These are phyloP conservation scores for Drosophila anomalata DNA, from an alignment of 2,888 invertebrate species.

Conservation along the genomic window DNA sequence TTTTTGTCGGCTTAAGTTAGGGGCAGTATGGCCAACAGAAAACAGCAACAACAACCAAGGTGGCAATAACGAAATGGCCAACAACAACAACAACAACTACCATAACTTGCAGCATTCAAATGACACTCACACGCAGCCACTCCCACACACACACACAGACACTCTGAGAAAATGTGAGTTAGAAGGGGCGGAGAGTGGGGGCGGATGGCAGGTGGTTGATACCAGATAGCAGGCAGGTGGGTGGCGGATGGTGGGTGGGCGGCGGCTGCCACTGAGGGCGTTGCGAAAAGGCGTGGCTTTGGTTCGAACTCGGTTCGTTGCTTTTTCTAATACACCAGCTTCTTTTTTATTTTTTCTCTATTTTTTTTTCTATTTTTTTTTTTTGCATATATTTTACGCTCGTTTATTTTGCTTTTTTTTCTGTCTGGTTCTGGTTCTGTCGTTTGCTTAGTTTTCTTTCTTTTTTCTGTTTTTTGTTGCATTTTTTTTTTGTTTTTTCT, in stretches of 20 bases:
- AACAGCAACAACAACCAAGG: neutral
- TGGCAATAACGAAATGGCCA: constrained; percentile 24
- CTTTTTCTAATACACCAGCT: constrained; percentile 26
- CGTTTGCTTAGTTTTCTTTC: constrained; percentile 39
- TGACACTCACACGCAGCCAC: constrained; percentile 6
- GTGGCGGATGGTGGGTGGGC: neutral
- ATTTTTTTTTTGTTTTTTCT: too few relatives aligned
- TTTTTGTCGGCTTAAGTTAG: constrained; percentile 11
- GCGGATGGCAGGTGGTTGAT: neutral
- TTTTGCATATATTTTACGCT: neutral
- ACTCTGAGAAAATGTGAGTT: constrained; percentile 1
- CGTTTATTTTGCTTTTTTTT: constrained; percentile 25
- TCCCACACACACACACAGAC: neutral
- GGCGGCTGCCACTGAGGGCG: neutral
- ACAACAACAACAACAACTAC: constrained; percentile 11
- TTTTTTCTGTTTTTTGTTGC: neutral
- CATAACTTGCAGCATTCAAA: constrained; percentile 21
- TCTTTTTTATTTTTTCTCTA: constrained; percentile 1
- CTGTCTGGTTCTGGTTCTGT: constrained; percentile 20
- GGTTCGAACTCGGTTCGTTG: constrained; percentile 14
- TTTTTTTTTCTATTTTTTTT: constrained; percentile 7
- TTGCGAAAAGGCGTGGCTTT: constrained; percentile 38
- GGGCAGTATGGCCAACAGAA: constrained; percentile 5
- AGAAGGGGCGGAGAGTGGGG: neutral
- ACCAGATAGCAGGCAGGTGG: neutral